Base-by-base conservation (phyloP, 2,113 vertebrate species). In the Muscicapa adusta region DNA sequence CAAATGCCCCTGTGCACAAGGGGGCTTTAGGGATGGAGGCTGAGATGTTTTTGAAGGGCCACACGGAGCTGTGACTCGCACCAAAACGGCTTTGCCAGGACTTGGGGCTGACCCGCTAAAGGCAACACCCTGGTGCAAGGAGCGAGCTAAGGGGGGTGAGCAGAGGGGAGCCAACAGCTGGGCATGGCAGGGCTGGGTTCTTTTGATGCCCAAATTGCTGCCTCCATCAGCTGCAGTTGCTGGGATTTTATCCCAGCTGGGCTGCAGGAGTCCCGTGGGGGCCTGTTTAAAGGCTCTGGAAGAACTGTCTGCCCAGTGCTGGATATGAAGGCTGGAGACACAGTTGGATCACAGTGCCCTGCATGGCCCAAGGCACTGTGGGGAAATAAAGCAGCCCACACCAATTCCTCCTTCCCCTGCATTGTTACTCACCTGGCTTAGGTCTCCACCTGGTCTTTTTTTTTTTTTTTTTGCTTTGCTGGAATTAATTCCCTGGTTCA, bases 171-270 rank as follows among this genome's bases (percentile, higher is more conserved):
- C 67, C 60, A 71, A 71, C 86, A 91, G 48, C 68, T 20, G 62
- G 54, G 29, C 58, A 72, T 36, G 60, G 68, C 50, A 40, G 18
- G 22, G 8, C 14, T 4, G 19, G n/a, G 48, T 76, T 72, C 91
- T 92, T 96, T 79, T 87, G 73, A 90, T 88, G 86, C 74, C 12
- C 31, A 31, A 75, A 70, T 72, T 40, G 91, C 85, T 71, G 43
- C 54, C 54, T 75, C 51, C 48, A 54, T 65, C 61, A 95, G 83
- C 85, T 76, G 70, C 73, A 61, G 75, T 45, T 25, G 8, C 60
- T 58, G 45, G 50, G 56, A 53, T 86, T 93, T 96, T 74, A 53
- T 74, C 71, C 89, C 67, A 84, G 72, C 58, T 71, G 53, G 43
- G 72, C 61, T 66, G 71, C 4, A 1, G 33, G 40, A 75, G 38